phyloP scores from a whole-genome alignment of 2,113 vertebrate species.

The Macquaria ambigua region DNA sequence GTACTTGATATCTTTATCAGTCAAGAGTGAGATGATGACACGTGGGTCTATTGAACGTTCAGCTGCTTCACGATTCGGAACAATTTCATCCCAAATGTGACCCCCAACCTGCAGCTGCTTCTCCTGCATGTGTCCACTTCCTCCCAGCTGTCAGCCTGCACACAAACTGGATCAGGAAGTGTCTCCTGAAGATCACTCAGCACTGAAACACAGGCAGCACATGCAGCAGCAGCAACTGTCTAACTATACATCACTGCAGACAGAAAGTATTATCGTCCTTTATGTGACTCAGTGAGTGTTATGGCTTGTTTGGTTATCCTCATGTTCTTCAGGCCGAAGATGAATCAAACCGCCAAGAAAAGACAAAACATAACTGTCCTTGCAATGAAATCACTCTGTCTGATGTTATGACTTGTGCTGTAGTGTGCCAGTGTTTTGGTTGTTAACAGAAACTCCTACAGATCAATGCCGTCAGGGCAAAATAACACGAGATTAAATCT shows the following conservation, averaged over 20 bases:
- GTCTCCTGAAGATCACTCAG: conserved; percentile 56
- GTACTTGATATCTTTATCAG: not conserved
- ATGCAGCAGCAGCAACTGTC: conserved; percentile 47
- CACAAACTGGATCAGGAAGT: conserved; percentile 36
- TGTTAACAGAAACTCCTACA: conserved; percentile 24
- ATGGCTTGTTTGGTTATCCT: conserved; percentile 27
- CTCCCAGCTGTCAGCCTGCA: conserved; percentile 69
- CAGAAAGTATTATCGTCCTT: conserved; percentile 23
- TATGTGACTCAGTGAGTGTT: conserved; percentile 49
- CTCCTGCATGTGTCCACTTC: conserved; percentile 56
- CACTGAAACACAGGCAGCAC: conserved; percentile 32
- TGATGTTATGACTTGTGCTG: not conserved
- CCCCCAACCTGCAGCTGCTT: conserved; percentile 70
- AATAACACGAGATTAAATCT: conserved; percentile 9
- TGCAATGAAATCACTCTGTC: not conserved
- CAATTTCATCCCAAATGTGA: conserved; percentile 28
- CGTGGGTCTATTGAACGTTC: conserved; percentile 5
- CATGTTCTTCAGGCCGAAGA: not conserved
- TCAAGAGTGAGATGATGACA: conserved; percentile 10
- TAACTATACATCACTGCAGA: conserved; percentile 20
- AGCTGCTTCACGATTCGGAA: conserved; percentile 20
- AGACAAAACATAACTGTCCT: conserved; percentile 3
- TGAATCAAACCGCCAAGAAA: conserved; percentile 3
- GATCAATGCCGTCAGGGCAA: not conserved
- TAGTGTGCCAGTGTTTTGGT: conserved; percentile 20